Conservation (phyloP, 2,888 invertebrate genomes). For the Apeira syringaria region DNA sequence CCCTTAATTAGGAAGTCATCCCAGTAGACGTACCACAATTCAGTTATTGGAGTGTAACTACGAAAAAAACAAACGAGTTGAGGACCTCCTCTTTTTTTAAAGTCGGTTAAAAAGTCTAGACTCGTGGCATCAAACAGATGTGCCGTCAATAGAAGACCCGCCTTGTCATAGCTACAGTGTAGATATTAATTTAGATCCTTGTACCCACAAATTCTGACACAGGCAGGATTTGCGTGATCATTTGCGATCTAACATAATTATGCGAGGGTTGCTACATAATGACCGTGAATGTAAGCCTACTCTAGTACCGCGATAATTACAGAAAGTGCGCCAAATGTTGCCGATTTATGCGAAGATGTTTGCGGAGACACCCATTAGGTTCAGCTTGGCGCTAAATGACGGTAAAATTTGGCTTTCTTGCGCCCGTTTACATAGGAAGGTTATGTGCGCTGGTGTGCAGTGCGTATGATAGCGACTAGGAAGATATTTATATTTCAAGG, state of each 20-base stretch:
- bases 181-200: neutral
- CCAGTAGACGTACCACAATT: too few relatives aligned
- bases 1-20: too few relatives aligned
- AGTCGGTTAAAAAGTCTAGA: too few relatives aligned
- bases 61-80: too few relatives aligned
- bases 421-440: conserved; percentile 19
- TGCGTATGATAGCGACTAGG: too few relatives aligned
- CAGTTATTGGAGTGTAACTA: too few relatives aligned
- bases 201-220: neutral
- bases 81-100: too few relatives aligned
- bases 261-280: conserved; percentile 1
- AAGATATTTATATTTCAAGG: too few relatives aligned
- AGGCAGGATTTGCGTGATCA: neutral
- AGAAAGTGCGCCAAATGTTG: conserved; percentile 17
- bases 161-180: too few relatives aligned
- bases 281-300: conserved; percentile 3
- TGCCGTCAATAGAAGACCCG: too few relatives aligned
- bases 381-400: conserved; percentile 19
- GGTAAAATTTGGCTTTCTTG: conserved; percentile 20
- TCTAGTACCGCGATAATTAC: conserved; percentile 14
- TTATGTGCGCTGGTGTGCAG: conserved; percentile 15
- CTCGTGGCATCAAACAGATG: too few relatives aligned
- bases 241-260: neutral
- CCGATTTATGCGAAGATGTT: conserved; percentile 26
- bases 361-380: conserved; percentile 25